Evolutionary conservation across 2,797 vertebrate genomes (phyloP).

Genomic region (Macroramphosus scolopax): DNA sequence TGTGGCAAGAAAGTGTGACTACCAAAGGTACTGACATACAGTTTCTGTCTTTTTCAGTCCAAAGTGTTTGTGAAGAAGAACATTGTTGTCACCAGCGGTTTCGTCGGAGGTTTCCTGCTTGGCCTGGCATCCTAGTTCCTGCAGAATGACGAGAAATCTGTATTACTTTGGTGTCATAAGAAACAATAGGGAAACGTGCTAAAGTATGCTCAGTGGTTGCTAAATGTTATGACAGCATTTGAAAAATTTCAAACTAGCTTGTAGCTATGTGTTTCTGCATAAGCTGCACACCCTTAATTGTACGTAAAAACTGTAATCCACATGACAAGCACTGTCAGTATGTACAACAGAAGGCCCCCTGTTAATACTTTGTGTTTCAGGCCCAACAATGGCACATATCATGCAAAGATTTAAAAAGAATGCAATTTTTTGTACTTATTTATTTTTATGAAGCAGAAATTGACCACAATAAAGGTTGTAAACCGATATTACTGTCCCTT

Average conservation of each 20-base stretch:
- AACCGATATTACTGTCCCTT: slow-evolving; percentile 6
- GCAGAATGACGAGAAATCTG: slow-evolving; percentile 6
- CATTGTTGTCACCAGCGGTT: slow-evolving; percentile 93
- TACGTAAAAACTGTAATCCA: slow-evolving; percentile 12
- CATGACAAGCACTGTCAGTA: not conserved
- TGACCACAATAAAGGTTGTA: slow-evolving; percentile 13
- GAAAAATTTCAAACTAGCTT: slow-evolving; percentile 21
- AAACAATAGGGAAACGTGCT: slow-evolving; percentile 4
- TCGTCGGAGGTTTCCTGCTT: slow-evolving; percentile 95
- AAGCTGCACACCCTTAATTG: slow-evolving; percentile 24
- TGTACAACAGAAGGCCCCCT: slow-evolving; percentile 1
- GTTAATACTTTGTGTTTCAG: slow-evolving; percentile 4
- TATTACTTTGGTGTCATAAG: not conserved
- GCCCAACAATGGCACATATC: slow-evolving; percentile 19
- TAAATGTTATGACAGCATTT: slow-evolving; percentile 20
- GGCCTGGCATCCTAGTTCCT: slow-evolving; percentile 86
- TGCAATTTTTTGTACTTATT: slow-evolving; percentile 39
- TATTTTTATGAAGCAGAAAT: slow-evolving; percentile 21
- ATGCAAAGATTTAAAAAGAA: slow-evolving; percentile 5
- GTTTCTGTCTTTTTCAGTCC: slow-evolving; percentile 78
- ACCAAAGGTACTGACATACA: not conserved
- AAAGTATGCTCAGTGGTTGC: slow-evolving; percentile 11
- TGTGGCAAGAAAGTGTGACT: not conserved
- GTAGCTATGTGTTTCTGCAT: slow-evolving; percentile 17
- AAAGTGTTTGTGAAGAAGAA: slow-evolving; percentile 96